Conservation (phyloP, 2,113 vertebrate genomes). For the Sturnira hondurensis region DNA sequence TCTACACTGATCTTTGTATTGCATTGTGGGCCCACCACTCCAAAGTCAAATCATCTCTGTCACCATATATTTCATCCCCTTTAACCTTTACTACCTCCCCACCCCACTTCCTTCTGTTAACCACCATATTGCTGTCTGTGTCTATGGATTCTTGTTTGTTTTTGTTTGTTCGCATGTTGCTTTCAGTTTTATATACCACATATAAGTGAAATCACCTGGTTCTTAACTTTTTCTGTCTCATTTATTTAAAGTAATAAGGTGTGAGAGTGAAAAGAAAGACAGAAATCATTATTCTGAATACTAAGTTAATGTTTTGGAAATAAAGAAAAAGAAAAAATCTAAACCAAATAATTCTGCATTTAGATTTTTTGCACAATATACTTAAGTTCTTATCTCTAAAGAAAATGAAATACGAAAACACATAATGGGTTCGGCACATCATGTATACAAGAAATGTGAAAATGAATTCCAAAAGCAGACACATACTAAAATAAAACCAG, state of each 20-base stretch:
- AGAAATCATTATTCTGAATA: neutral
- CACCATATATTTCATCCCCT: no score
- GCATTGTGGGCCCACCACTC: no score
- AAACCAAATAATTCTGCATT: neutral
- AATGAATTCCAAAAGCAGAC: neutral
- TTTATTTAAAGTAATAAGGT: neutral
- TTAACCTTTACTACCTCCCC: no score
- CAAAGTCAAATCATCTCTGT: no score
- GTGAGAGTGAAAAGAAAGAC: neutral
- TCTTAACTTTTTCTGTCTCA: no score
- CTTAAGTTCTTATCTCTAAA: neutral
- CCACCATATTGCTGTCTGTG: no score
- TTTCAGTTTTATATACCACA: no score
- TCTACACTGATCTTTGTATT: no score
- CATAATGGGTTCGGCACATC: neutral
- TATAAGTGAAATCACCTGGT: no score
- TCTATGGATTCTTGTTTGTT: no score
- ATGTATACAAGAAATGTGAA: neutral
- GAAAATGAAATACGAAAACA: neutral
- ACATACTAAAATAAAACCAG: neutral
- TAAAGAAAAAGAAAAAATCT: neutral
- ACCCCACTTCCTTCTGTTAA: no score
- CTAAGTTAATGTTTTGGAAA: neutral
- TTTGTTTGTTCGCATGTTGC: no score
- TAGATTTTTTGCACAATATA: neutral